These are phyloP conservation scores for Parotocinclus haroldoi DNA, from an alignment of 2,797 vertebrate genomes.

Conservation along the genomic window DNA sequence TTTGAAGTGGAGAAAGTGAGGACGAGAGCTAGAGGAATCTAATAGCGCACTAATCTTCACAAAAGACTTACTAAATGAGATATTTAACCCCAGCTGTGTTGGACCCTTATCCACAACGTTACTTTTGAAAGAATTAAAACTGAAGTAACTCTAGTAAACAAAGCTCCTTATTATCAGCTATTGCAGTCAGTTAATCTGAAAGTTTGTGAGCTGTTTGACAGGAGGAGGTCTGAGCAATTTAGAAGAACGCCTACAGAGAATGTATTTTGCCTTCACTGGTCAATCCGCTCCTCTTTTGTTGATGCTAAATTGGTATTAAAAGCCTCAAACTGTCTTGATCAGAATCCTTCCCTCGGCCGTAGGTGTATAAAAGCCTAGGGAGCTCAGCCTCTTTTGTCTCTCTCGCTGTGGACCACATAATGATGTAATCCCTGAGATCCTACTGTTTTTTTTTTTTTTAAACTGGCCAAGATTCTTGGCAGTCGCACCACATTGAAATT, in stretches of 20 bases:
- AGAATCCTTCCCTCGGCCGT: slow-evolving; percentile 7
- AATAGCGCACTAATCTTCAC: slow-evolving; percentile 28
- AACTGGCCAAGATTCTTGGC: not conserved
- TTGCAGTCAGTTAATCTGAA: not conserved
- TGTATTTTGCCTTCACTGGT: slow-evolving; percentile 1
- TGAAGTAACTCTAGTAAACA: not conserved
- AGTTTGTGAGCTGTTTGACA: not conserved
- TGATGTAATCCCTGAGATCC: slow-evolving; percentile 33
- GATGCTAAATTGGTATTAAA: slow-evolving; percentile 8
- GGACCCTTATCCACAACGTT: slow-evolving; percentile 11
- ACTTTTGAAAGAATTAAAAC: slow-evolving; percentile 18
- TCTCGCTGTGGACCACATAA: slow-evolving; percentile 16
- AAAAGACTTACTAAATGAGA: slow-evolving; percentile 25
- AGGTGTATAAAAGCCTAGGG: slow-evolving; percentile 19
- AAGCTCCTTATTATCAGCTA: not conserved
- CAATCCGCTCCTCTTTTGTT: slow-evolving; percentile 5
- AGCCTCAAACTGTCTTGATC: slow-evolving; percentile 11
- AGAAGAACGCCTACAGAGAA: slow-evolving; percentile 13
- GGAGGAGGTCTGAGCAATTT: not conserved
- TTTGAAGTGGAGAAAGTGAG: slow-evolving; percentile 8
- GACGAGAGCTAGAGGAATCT: slow-evolving; percentile 17
- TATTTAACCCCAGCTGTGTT: slow-evolving; percentile 28
- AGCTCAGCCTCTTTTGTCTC: slow-evolving; percentile 13
- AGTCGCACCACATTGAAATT: slow-evolving; percentile 14
- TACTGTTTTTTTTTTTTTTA: slow-evolving; percentile 20